Percentiles rank a stretch among this genome's conserved stretches.
Conservation (phyloP, 1,140 invertebrate species). For the Dufourea novaeangliae region DNA sequence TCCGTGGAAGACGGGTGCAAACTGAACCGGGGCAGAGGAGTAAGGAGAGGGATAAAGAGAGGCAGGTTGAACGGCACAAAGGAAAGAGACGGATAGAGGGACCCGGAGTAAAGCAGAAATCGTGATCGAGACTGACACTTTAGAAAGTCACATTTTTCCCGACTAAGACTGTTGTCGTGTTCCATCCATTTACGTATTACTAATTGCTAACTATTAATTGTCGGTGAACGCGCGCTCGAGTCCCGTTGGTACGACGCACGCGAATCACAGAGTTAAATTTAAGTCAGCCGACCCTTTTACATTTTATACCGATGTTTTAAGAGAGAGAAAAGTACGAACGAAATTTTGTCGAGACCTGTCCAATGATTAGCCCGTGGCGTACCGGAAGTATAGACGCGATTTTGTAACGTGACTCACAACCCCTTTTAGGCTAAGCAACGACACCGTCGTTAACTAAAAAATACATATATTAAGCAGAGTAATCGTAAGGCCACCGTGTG, state of each 20-base stretch:
- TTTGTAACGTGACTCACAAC: conserved; percentile 33
- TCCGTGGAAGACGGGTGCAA: conserved; percentile 23
- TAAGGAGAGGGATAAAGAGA: not conserved
- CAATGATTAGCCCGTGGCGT: conserved; percentile 3
- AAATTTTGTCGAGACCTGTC: conserved; percentile 34
- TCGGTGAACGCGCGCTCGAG: conserved; percentile 20
- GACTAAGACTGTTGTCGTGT: conserved; percentile 66
- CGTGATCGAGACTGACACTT: conserved; percentile 63
- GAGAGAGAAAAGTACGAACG: not conserved
- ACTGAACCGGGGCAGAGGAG: not conserved
- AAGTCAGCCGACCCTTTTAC: conserved; percentile 60
- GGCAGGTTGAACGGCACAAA: conserved; percentile 2
- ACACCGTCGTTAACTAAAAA: conserved; percentile 3
- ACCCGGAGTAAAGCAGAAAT: not conserved
- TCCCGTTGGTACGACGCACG: not conserved
- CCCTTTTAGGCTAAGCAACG: not conserved
- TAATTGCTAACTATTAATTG: conserved; percentile 60
- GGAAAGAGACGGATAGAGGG: not conserved
- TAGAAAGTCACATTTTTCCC: conserved; percentile 65
- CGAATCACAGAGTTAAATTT: conserved; percentile 52
- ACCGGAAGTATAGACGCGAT: conserved; percentile 10
- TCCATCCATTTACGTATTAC: conserved; percentile 71
- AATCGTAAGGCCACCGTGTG: conserved; percentile 2
- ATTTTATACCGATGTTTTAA: conserved; percentile 65
- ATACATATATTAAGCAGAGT: not conserved